phyloP scores from a whole-genome alignment of 2,888 invertebrate genomes.

The Germaria angustata region DNA sequence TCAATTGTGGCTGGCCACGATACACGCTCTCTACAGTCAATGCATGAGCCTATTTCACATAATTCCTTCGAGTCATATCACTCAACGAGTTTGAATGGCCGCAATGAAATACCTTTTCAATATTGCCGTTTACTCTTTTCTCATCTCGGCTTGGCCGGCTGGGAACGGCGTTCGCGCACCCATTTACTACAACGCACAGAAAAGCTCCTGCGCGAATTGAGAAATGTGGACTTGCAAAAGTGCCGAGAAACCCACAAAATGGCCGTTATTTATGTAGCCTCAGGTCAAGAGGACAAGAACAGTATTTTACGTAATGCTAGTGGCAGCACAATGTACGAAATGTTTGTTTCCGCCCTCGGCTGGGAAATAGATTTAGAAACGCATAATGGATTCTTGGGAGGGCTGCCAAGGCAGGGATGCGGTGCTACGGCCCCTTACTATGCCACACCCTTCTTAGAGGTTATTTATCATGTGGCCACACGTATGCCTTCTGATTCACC shows the following conservation, averaged over 20 bases:
- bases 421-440: slow-evolving; percentile 97
- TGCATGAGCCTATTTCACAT: slow-evolving; percentile 66
- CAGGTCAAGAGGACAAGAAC: slow-evolving; percentile 97
- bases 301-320: slow-evolving; percentile 92
- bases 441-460: slow-evolving; percentile 95
- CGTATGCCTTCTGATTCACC: slow-evolving; percentile 95
- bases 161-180: slow-evolving; percentile 91
- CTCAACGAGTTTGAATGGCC: slow-evolving; percentile 80
- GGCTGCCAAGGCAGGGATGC: slow-evolving; percentile 92
- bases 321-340: slow-evolving; percentile 96
- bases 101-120: slow-evolving; percentile 86
- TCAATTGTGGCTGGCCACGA: slow-evolving; percentile 69
- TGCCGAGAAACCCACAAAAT: slow-evolving; percentile 97
- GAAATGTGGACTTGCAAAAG: slow-evolving; percentile 94
- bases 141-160: slow-evolving; percentile 93
- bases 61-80: slow-evolving; percentile 80
- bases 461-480: slow-evolving; percentile 97
- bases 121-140: slow-evolving; percentile 93
- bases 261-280: slow-evolving; percentile 98
- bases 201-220: slow-evolving; percentile 91
- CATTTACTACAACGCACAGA: slow-evolving; percentile 94
- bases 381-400: slow-evolving; percentile 97
- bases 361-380: slow-evolving; percentile 93
- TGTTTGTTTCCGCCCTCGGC: slow-evolving; percentile 85
- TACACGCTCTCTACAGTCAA: slow-evolving; percentile 74